These are phyloP conservation scores for Hesperia comma DNA, from an alignment of 2,888 invertebrate species.

Conservation along the genomic window DNA sequence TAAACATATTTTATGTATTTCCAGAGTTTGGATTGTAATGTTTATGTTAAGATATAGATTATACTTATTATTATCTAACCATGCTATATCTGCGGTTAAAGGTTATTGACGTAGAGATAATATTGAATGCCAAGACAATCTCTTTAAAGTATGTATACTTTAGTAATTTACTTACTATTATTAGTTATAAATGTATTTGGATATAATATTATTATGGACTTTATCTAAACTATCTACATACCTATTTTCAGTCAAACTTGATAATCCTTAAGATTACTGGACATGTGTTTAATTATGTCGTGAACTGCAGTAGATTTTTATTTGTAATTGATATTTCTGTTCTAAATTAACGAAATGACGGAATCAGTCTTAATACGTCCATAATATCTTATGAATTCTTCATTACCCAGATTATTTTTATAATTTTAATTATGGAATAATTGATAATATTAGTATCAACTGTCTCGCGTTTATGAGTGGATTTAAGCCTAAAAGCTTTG, in stretches of 20 bases:
- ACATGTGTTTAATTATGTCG: not conserved
- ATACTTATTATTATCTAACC: slow-evolving; percentile 26
- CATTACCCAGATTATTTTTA: not conserved
- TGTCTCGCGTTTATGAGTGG: slow-evolving; percentile 9
- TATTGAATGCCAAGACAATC: slow-evolving; percentile 24
- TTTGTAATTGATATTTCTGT: not conserved
- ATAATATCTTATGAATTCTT: slow-evolving; percentile 21
- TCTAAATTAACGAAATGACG: not conserved
- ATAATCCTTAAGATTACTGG: not conserved
- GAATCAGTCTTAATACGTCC: slow-evolving; percentile 1
- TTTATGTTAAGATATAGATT: slow-evolving; percentile 31
- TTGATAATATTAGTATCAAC: not conserved
- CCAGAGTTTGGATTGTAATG: slow-evolving; percentile 9
- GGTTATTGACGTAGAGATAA: slow-evolving; percentile 30
- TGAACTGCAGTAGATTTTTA: not conserved
- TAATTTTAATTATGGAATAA: slow-evolving; percentile 9
- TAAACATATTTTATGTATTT: slow-evolving; percentile 23
- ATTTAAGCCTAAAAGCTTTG: slow-evolving; percentile 5
- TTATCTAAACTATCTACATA: slow-evolving; percentile 3
- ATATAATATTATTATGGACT: slow-evolving; percentile 3
- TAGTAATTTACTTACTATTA: slow-evolving; percentile 17
- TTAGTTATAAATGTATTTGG: slow-evolving; percentile 7
- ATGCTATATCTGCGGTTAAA: slow-evolving; percentile 27
- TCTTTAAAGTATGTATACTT: slow-evolving; percentile 20
- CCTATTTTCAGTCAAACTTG: not conserved